Evolutionary conservation across 2,888 invertebrate genomes (phyloP).

Genomic region (Parnassius apollo): DNA sequence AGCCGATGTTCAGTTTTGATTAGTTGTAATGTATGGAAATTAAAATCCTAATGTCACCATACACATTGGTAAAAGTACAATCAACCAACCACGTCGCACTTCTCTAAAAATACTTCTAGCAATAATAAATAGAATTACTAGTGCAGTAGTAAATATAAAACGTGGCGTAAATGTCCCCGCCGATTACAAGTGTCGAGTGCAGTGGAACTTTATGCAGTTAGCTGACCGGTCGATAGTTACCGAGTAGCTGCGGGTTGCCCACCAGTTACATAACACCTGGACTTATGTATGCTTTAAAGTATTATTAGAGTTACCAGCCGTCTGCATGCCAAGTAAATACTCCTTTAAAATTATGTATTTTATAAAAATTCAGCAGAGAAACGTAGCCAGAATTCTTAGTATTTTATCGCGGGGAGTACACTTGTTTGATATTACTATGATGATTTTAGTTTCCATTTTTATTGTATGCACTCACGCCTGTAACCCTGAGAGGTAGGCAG

Average conservation of each 20-base stretch:
- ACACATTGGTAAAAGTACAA: no score
- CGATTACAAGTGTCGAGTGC: conserved; percentile 29
- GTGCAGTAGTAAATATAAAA: not conserved
- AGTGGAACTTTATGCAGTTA: conserved; percentile 39
- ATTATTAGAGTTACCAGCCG: not conserved
- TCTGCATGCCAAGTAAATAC: conserved; percentile 2
- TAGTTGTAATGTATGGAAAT: no score
- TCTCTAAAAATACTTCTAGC: not conserved
- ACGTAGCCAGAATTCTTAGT: no score
- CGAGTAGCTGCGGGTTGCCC: conserved; percentile 47
- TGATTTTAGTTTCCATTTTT: no score
- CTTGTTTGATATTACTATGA: no score
- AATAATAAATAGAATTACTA: no score
- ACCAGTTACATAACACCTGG: conserved; percentile 62
- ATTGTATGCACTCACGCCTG: no score
- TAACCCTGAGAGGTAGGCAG: no score
- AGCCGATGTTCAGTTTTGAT: no score
- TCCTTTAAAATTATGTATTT: not conserved
- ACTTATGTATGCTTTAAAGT: conserved; percentile 36
- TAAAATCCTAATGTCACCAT: no score
- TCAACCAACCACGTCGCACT: not conserved
- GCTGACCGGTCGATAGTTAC: conserved; percentile 56
- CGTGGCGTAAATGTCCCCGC: conserved; percentile 21
- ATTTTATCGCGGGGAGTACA: no score
- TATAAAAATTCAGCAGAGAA: no score